Evolutionary conservation across 2,797 vertebrate species (phyloP).

Genomic region (Coregonus suidteri): DNA sequence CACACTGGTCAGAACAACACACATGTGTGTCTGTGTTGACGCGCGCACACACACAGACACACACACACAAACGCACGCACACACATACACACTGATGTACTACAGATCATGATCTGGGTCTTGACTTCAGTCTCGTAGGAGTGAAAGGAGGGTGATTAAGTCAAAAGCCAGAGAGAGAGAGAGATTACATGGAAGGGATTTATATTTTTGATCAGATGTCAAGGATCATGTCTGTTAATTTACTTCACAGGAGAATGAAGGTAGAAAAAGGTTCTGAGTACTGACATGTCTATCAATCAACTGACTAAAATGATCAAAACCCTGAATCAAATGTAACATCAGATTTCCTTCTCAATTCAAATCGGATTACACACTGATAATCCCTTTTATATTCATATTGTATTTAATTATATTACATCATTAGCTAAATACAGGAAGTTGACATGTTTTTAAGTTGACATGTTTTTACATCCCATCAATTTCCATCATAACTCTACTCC

Average conservation of each 20-base stretch:
- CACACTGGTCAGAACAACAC: too few relatives aligned
- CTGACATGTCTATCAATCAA: not conserved
- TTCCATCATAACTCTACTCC: not conserved
- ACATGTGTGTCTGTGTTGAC: too few relatives aligned
- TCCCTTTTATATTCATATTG: too few relatives aligned
- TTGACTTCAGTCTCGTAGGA: not conserved
- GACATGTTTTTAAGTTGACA: not conserved
- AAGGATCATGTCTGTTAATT: not conserved
- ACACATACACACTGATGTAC: not conserved
- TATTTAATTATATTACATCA: not conserved
- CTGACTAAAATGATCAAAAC: not conserved
- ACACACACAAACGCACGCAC: not conserved
- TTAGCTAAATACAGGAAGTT: not conserved
- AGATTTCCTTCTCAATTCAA: not conserved
- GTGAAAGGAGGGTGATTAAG: not conserved
- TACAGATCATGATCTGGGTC: not conserved
- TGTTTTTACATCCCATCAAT: not conserved
- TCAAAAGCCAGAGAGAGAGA: not conserved
- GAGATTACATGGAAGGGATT: conserved; percentile 22
- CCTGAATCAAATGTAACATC: not conserved
- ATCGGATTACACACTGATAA: not conserved
- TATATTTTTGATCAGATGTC: not conserved
- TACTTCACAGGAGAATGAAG: not conserved
- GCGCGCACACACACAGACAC: too few relatives aligned
- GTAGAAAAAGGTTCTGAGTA: not conserved